Conservation (phyloP, 64 coral and sea anemone species). For the Exaiptasia diaphana region DNA sequence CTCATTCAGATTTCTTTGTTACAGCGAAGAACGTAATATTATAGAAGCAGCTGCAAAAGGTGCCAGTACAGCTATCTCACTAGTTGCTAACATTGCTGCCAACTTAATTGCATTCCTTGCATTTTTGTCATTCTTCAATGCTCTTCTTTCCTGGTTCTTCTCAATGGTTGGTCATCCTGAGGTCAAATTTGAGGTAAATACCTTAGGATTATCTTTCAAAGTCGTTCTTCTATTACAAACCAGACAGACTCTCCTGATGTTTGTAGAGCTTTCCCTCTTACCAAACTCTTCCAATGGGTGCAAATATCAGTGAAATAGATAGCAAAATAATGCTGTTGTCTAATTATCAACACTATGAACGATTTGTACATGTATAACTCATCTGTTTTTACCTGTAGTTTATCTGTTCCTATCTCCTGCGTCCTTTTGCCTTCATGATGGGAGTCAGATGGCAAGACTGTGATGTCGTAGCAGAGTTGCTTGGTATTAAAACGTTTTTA, state of each 20-base stretch:
- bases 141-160: slow-evolving; percentile 78
- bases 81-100: slow-evolving; percentile 98
- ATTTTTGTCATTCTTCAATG: slow-evolving; percentile 90
- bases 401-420: slow-evolving; percentile 74
- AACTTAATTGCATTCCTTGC: slow-evolving; percentile 98
- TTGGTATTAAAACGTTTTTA: slow-evolving; percentile 82
- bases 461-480: slow-evolving; percentile 68
- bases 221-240: not conserved
- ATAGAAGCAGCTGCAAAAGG: slow-evolving; percentile 93
- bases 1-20: not conserved
- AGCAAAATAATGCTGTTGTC: not conserved
- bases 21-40: slow-evolving; percentile 81
- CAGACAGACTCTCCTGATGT: no score
- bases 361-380: not conserved
- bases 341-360: not conserved
- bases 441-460: slow-evolving; percentile 76
- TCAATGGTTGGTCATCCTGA: slow-evolving; percentile 93
- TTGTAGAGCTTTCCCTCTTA: not conserved
- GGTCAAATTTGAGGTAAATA: slow-evolving; percentile 79
- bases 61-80: slow-evolving; percentile 79
- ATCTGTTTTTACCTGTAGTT: slow-evolving; percentile 23
- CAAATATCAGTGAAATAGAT: not conserved
- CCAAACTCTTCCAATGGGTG: not conserved
- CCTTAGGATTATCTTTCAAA: not conserved
- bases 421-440: slow-evolving; percentile 86